phyloP scores from a whole-genome alignment of 2,888 invertebrate species.

The Nephrotoma appendiculata region DNA sequence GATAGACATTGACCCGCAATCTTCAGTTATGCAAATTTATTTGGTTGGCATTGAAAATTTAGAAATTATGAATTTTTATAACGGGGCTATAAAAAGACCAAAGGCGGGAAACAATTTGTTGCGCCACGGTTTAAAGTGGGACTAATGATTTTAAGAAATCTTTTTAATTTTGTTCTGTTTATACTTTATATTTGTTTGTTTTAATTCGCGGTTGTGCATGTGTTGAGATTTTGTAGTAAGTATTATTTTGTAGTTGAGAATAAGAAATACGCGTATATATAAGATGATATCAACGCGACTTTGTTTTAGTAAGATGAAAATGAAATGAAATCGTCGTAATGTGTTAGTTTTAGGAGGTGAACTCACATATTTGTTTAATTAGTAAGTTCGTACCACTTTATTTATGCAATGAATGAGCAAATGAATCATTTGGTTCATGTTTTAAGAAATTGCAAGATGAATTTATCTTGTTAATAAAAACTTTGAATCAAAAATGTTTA shows the following conservation, averaged over 20 bases:
- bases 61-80: neutral
- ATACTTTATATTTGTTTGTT: neutral
- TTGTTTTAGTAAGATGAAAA: neutral
- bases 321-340: neutral
- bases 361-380: neutral
- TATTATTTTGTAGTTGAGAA: neutral
- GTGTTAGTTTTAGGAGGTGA: neutral
- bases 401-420: neutral
- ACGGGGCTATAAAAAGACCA: neutral
- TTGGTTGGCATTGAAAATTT: neutral
- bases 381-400: neutral
- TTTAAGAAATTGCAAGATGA: neutral
- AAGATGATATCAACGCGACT: neutral
- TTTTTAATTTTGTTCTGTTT: neutral
- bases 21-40: neutral
- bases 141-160: neutral
- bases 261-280: neutral
- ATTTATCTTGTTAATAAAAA: too few relatives aligned
- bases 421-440: neutral
- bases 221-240: neutral
- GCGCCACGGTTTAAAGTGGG: neutral
- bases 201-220: neutral
- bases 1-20: neutral
- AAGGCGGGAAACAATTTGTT: neutral
- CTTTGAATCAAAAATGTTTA: too few relatives aligned